These are phyloP conservation scores for Cladorhizidae sp. DNA, from an alignment of 37 sponge, comb jelly and placozoan genomes.

Conservation along the genomic window DNA sequence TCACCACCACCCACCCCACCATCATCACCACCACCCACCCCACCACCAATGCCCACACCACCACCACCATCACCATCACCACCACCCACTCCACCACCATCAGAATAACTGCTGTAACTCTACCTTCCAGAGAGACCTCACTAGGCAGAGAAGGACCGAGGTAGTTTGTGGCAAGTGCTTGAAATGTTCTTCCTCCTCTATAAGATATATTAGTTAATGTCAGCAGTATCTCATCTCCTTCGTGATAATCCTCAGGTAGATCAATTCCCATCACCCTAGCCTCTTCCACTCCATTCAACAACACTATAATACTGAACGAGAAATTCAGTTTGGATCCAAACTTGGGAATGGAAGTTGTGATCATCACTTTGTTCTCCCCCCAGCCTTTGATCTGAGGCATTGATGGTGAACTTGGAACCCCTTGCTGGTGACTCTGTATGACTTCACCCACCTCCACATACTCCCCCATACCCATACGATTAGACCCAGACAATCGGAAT, in stretches of 20 bases:
- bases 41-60: too few relatives aligned
- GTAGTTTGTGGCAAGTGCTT: background rate
- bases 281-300: conserved; percentile 7
- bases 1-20: too few relatives aligned
- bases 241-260: background rate
- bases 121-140: background rate
- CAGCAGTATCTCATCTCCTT: background rate
- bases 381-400: conserved; percentile 5
- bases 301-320: background rate
- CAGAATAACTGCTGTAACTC: too few relatives aligned
- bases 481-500: conserved; percentile 10
- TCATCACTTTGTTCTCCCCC: background rate
- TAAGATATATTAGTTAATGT: conserved; percentile 5
- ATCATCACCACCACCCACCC: too few relatives aligned
- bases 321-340: conserved; percentile 2
- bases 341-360: conserved; percentile 6
- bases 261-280: background rate
- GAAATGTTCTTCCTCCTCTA: background rate
- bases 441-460: background rate
- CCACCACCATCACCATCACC: too few relatives aligned
- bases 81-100: too few relatives aligned
- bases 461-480: conserved; percentile 3
- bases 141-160: conserved; percentile 6
- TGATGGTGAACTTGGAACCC: conserved; percentile 16
- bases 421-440: conserved; percentile 7